Percentiles rank a stretch among this genome's conserved stretches.
Conservation (phyloP, 2,888 invertebrate genomes). For the Rhopalosiphum nymphaeae region DNA sequence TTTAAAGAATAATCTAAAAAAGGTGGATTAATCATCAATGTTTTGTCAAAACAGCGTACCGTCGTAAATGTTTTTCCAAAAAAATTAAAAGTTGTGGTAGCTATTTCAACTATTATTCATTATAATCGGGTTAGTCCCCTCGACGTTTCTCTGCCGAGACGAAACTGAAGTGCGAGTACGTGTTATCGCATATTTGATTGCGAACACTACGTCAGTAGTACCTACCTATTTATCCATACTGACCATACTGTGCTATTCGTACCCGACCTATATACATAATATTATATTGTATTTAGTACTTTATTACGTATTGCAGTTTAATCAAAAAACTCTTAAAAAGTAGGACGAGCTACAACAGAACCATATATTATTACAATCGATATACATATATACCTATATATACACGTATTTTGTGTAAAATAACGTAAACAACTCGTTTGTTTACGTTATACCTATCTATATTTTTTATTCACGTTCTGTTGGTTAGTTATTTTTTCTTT, state of each 20-base stretch:
- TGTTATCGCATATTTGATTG: not conserved
- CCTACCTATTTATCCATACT: not conserved
- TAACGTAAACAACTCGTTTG: constrained; percentile 22
- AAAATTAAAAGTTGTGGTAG: not conserved
- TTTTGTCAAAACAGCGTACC: not conserved
- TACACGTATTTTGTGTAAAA: not conserved
- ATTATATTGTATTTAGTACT: not conserved
- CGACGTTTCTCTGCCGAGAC: not conserved
- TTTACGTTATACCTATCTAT: not conserved
- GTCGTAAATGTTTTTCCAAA: not conserved
- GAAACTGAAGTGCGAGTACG: not conserved
- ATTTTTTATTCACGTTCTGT: not conserved
- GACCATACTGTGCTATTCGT: not conserved
- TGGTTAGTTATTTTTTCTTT: constrained; percentile 6
- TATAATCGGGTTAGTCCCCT: not conserved
- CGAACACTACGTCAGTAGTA: not conserved
- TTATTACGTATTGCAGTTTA: not conserved
- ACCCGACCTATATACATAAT: not conserved
- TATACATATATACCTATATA: not conserved
- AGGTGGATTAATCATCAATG: not conserved
- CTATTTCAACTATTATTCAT: not conserved
- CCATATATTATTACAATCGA: not conserved
- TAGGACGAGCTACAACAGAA: not conserved
- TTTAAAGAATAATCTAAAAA: not conserved
- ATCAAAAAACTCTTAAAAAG: constrained; percentile 21